Percentiles rank a stretch among this genome's conserved stretches.
These are phyloP conservation scores for Rhopalosiphum nymphaeae DNA, from an alignment of 2,888 invertebrate species.

Conservation along the genomic window DNA sequence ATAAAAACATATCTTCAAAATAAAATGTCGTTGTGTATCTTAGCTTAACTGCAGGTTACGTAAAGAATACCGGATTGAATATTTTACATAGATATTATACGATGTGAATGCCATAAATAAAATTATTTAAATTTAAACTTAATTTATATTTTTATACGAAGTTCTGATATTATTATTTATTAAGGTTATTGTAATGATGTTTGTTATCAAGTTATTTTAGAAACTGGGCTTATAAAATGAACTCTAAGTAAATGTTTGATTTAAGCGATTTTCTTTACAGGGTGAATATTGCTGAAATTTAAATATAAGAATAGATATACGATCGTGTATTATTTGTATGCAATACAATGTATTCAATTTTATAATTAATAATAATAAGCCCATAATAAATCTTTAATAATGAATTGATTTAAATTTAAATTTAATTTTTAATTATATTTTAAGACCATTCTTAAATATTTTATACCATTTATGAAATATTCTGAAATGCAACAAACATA, in stretches of 20 bases:
- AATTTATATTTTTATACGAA: not conserved
- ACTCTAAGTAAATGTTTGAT: not conserved
- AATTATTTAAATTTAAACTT: constrained; percentile 18
- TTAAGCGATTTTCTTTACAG: not conserved
- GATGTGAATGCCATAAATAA: not conserved
- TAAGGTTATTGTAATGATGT: not conserved
- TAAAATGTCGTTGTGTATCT: not conserved
- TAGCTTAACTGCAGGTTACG: not conserved
- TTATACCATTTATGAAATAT: not conserved
- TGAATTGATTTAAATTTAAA: not conserved
- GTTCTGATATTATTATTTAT: not conserved
- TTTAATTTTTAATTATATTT: not conserved
- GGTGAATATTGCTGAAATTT: not conserved
- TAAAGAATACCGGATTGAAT: not conserved
- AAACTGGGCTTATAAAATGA: not conserved
- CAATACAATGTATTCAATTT: not conserved
- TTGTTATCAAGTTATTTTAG: not conserved
- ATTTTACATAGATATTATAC: not conserved
- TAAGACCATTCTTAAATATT: not conserved
- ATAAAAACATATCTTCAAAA: not conserved
- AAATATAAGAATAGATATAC: not conserved
- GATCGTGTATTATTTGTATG: not conserved
- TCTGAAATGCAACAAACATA: not conserved
- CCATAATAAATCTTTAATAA: too few species aligned
- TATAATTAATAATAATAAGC: not conserved